phyloP scores from a whole-genome alignment of 2,113 vertebrate genomes.

The Oryzias celebensis region DNA sequence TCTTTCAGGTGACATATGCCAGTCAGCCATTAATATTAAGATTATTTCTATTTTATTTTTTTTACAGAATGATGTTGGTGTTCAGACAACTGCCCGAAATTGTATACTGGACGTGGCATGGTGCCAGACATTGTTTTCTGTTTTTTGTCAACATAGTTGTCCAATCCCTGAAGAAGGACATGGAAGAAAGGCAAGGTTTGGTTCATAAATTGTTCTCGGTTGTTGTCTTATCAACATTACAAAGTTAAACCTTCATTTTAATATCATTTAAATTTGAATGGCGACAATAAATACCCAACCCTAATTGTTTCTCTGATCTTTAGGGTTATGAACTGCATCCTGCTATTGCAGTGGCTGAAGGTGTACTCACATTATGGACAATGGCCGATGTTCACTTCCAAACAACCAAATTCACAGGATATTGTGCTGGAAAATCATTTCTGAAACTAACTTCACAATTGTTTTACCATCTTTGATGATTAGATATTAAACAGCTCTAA shows the following conservation, averaged over 20 bases:
- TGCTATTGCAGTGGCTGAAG: slow-evolving; percentile 32
- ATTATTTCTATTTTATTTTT: slow-evolving; percentile 8
- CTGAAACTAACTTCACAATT: no score
- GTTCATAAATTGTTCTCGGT: background rate
- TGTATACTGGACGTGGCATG: slow-evolving; percentile 46
- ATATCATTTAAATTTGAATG: no score
- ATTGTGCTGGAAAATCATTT: no score
- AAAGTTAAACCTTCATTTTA: no score
- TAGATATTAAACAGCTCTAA: no score
- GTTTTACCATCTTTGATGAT: no score
- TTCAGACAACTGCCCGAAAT: slow-evolving; percentile 1
- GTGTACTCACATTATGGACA: background rate
- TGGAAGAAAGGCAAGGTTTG: slow-evolving; percentile 44
- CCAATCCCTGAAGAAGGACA: slow-evolving; percentile 41
- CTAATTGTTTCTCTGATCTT: slow-evolving; percentile 1
- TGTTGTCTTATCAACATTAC: background rate
- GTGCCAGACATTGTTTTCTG: slow-evolving; percentile 17
- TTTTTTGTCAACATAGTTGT: slow-evolving; percentile 43
- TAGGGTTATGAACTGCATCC: slow-evolving; percentile 35
- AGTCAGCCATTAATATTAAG: background rate
- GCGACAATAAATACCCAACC: no score
- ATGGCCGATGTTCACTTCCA: no score
- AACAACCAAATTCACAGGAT: no score
- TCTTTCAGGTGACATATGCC: background rate
- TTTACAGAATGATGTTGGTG: slow-evolving; percentile 43